Evolutionary conservation across 2,888 invertebrate species (phyloP).

Genomic region (Villa cingulata): DNA sequence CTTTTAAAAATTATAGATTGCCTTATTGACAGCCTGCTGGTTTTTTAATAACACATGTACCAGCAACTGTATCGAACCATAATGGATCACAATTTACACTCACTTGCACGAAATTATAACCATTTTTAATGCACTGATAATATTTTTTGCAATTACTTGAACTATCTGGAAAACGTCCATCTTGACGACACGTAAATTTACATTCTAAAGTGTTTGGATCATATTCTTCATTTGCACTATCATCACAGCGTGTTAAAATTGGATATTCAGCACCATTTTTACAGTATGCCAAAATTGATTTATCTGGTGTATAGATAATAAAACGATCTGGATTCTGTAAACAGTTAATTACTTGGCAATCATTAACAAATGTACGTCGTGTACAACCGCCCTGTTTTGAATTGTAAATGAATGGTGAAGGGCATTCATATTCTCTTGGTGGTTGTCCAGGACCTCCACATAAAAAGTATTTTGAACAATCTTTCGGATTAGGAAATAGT

Average conservation of each 20-base stretch:
- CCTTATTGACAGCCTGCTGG: too few relatives aligned
- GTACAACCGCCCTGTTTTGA: slow-evolving; percentile 5
- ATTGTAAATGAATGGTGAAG: slow-evolving; percentile 7
- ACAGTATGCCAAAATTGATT: slow-evolving; percentile 10
- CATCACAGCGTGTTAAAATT: neutral
- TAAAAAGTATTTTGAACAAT: slow-evolving; percentile 10
- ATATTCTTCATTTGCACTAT: neutral
- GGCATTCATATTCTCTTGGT: slow-evolving; percentile 8
- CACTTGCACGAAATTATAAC: neutral
- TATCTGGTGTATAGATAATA: slow-evolving; percentile 5
- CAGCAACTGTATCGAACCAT: too few relatives aligned
- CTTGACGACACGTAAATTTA: slow-evolving; percentile 1
- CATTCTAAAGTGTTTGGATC: neutral
- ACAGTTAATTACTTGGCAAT: slow-evolving; percentile 9
- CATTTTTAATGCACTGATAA: slow-evolving; percentile 2
- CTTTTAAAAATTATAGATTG: too few relatives aligned
- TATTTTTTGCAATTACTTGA: neutral
- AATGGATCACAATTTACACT: neutral
- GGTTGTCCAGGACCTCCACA: slow-evolving; percentile 5
- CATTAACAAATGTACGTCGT: neutral
- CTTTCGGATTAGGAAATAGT: slow-evolving; percentile 10
- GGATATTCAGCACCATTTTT: neutral
- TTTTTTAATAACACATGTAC: too few relatives aligned
- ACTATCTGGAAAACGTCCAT: slow-evolving; percentile 1
- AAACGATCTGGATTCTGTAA: neutral